These are phyloP conservation scores for Palythoa grandiflora DNA, from an alignment of 92 coral and sea anemone species.

Conservation along the genomic window DNA sequence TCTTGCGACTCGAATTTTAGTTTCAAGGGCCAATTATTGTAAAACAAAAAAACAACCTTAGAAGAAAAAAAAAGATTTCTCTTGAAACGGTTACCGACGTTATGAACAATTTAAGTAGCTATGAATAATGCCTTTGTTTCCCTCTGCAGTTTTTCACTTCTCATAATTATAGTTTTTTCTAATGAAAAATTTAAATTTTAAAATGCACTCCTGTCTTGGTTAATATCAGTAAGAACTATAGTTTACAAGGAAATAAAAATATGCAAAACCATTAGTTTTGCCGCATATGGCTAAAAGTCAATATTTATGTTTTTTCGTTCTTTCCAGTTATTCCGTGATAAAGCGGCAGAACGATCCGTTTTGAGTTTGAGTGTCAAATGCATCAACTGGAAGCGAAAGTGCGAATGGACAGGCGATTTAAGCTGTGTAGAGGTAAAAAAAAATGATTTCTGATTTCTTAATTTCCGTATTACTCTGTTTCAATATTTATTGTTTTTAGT, in stretches of 20 bases:
- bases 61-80: background rate
- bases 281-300: background rate
- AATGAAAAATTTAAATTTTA: background rate
- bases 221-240: no score
- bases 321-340: slow-evolving; percentile 89
- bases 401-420: slow-evolving; percentile 98
- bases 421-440: slow-evolving; percentile 86
- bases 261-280: no score
- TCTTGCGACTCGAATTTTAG: background rate
- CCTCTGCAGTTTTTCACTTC: background rate
- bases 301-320: background rate
- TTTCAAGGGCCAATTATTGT: background rate
- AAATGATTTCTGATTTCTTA: background rate
- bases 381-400: slow-evolving; percentile 93
- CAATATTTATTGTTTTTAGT: background rate
- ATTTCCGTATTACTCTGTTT: background rate
- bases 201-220: background rate
- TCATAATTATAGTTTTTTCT: background rate
- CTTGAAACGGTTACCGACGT: background rate
- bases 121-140: background rate
- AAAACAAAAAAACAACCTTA: background rate
- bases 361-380: slow-evolving; percentile 88
- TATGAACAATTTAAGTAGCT: background rate
- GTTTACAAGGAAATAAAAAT: no score
- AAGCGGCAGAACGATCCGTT: slow-evolving; percentile 93